These are phyloP conservation scores for Euplagia quadripunctaria DNA, from an alignment of 2,888 invertebrate species.

Conservation along the genomic window DNA sequence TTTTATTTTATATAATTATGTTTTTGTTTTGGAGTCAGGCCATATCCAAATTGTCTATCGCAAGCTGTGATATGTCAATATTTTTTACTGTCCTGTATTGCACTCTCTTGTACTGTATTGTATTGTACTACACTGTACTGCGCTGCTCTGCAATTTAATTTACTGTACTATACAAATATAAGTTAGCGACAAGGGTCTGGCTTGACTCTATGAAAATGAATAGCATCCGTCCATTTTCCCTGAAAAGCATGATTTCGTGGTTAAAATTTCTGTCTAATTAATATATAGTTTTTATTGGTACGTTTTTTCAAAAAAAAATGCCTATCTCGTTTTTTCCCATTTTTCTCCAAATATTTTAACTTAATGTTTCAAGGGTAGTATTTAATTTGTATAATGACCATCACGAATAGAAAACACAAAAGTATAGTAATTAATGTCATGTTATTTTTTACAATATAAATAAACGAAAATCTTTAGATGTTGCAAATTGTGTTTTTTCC, in stretches of 20 bases:
- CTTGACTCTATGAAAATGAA: neutral
- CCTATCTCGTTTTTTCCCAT: neutral
- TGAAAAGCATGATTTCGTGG: constrained; percentile 4
- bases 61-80: neutral
- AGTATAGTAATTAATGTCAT: neutral
- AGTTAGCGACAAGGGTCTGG: neutral
- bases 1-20: constrained; percentile 23
- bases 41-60: neutral
- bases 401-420: neutral
- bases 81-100: neutral
- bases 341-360: neutral
- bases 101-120: neutral
- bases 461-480: neutral
- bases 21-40: constrained; percentile 4
- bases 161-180: neutral
- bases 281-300: no score
- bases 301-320: no score
- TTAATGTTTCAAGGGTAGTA: neutral
- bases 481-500: no score
- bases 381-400: neutral
- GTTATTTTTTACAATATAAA: neutral
- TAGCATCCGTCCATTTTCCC: neutral
- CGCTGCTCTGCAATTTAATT: neutral
- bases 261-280: neutral
- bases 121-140: neutral